phyloP scores from a whole-genome alignment of 2,888 invertebrate genomes.

The Drosophila testacea region DNA sequence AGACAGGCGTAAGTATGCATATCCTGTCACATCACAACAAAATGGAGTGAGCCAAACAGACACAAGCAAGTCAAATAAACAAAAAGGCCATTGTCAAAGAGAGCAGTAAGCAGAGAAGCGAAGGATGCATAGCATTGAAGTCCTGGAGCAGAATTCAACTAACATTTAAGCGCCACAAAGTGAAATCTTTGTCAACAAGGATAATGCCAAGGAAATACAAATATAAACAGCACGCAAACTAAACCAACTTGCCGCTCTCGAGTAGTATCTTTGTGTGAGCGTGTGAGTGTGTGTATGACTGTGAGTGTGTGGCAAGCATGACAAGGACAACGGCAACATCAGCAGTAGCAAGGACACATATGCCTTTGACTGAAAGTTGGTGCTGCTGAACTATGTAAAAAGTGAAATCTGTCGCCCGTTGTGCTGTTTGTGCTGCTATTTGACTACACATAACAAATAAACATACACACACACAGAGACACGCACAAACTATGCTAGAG shows the following conservation, averaged over 20 bases:
- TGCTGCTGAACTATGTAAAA: constrained; percentile 62
- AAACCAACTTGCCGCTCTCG: constrained; percentile 70
- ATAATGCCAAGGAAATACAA: constrained; percentile 82
- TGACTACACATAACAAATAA: constrained; percentile 59
- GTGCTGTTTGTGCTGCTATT: constrained; percentile 70
- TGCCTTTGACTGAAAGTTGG: constrained; percentile 73
- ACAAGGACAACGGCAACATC: constrained; percentile 70
- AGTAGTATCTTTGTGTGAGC: constrained; percentile 43
- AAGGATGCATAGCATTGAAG: constrained; percentile 39
- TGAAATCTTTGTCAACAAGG: constrained; percentile 83
- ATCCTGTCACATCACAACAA: constrained; percentile 30
- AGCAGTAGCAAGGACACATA: constrained; percentile 51
- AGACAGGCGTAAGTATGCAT: constrained; percentile 56
- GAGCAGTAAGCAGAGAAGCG: constrained; percentile 49
- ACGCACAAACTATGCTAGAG: constrained; percentile 47
- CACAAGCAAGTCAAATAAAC: constrained; percentile 73
- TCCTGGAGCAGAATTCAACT: constrained; percentile 73
- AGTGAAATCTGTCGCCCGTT: constrained; percentile 76
- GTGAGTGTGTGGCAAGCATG: constrained; percentile 43
- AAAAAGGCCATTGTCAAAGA: constrained; percentile 74
- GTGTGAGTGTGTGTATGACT: constrained; percentile 19
- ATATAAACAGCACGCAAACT: constrained; percentile 82
- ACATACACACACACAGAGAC: constrained; percentile 13
- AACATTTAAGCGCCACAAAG: constrained; percentile 83
- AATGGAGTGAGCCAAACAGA: constrained; percentile 31